Percentiles rank a stretch among this genome's conserved stretches.
phyloP scores from a whole-genome alignment of 2,797 vertebrate genomes.

The Philypnodon macrostomus region DNA sequence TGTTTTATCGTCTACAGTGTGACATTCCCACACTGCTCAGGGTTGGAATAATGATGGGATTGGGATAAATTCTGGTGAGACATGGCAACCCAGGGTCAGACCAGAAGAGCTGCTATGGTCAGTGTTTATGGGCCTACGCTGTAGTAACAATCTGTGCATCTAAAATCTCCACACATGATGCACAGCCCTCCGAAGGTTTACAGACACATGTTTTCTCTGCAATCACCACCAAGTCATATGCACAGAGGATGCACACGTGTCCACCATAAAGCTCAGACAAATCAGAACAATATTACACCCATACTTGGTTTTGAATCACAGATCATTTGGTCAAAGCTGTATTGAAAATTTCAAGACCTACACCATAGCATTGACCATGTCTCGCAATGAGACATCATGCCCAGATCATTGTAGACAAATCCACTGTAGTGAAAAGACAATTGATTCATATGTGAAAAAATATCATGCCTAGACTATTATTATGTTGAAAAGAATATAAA shows the following conservation, averaged over 20 bases:
- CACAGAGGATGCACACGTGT: conserved; percentile 12
- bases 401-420: too few relatives aligned
- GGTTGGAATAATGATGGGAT: conserved; percentile 72
- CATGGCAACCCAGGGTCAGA: conserved; percentile 66
- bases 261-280: conserved; percentile 6
- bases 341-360: conserved; percentile 1
- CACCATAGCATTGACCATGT: too few relatives aligned
- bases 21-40: conserved; percentile 71
- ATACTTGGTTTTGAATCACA: too few relatives aligned
- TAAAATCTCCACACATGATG: conserved; percentile 53
- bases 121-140: conserved; percentile 63
- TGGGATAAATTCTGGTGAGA: conserved; percentile 73
- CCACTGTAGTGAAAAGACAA: too few relatives aligned
- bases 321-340: too few relatives aligned
- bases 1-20: conserved; percentile 66
- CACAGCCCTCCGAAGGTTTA: conserved; percentile 34
- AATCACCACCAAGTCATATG: conserved; percentile 7
- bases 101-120: conserved; percentile 61
- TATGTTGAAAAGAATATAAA: too few relatives aligned
- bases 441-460: too few relatives aligned
- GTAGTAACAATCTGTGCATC: conserved; percentile 65
- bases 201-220: conserved; percentile 47
- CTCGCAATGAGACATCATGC: too few relatives aligned
- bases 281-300: too few relatives aligned
- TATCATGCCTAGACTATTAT: too few relatives aligned